phyloP scores from a whole-genome alignment of 2,797 vertebrate genomes.

The Hydrolagus colliei region DNA sequence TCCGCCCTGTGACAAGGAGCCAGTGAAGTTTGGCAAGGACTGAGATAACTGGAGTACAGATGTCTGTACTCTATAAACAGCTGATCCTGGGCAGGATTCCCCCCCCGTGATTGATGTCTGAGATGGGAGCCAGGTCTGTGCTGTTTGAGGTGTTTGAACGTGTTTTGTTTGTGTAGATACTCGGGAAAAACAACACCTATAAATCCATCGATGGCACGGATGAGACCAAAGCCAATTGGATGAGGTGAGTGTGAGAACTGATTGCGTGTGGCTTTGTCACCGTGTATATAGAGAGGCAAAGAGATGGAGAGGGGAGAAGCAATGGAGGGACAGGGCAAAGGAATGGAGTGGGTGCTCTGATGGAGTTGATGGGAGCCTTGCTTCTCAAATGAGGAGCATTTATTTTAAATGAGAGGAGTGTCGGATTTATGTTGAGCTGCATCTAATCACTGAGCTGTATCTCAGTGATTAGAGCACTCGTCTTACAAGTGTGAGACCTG shows the following conservation, averaged over 20 bases:
- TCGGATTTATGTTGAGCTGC: too few species aligned
- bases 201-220: conserved; percentile 85
- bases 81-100: neutral
- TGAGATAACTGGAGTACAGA: too few species aligned
- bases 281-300: conserved; percentile 34
- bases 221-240: conserved; percentile 89
- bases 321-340: neutral
- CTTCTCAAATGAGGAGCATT: too few species aligned
- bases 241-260: conserved; percentile 70
- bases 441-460: too few species aligned
- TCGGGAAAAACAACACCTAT: conserved; percentile 75
- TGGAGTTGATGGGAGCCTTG: too few species aligned
- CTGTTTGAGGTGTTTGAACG: neutral
- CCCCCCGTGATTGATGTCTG: neutral
- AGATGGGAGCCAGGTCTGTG: neutral
- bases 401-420: too few species aligned
- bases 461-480: too few species aligned
- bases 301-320: conserved; percentile 39
- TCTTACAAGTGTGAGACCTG: too few species aligned
- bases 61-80: neutral
- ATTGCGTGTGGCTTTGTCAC: conserved; percentile 30
- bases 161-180: conserved; percentile 57
- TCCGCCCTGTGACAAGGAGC: too few species aligned
- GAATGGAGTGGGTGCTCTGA: conserved; percentile 31
- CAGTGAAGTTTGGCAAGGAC: too few species aligned